Conservation (phyloP, 2,113 vertebrate genomes). For the Verasper variegatus region DNA sequence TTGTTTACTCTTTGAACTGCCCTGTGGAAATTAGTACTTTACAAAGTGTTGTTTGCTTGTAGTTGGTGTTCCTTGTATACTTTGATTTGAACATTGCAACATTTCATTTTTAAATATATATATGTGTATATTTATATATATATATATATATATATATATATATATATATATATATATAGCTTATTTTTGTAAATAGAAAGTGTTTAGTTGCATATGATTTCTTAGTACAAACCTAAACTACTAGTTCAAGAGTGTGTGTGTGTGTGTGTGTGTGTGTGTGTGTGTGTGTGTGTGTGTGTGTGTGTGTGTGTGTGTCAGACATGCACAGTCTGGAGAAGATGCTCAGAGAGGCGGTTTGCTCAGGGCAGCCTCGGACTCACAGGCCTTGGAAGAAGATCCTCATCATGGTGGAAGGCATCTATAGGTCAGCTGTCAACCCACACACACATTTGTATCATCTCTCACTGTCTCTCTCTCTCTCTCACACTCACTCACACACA, state of each 20-base stretch:
- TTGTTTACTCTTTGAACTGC: slow-evolving; percentile 24
- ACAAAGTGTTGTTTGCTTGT: not conserved
- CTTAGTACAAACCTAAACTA: not conserved
- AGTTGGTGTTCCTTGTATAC: not conserved
- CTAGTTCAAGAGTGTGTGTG: not conserved
- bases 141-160: no score
- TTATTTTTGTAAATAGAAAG: not conserved
- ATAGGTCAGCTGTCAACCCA: slow-evolving; percentile 85
- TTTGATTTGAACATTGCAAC: not conserved
- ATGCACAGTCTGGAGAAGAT: slow-evolving; percentile 89
- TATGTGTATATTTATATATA: no score
- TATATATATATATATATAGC: no score
- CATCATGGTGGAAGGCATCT: slow-evolving; percentile 95
- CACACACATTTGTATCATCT: not conserved
- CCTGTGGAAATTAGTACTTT: slow-evolving; percentile 12
- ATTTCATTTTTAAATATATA: not conserved
- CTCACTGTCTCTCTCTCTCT: not conserved
- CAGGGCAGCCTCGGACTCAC: slow-evolving; percentile 89
- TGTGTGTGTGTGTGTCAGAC: slow-evolving; percentile 78
- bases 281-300: not conserved
- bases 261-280: slow-evolving; percentile 45
- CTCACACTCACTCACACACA: not conserved
- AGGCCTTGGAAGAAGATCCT: slow-evolving; percentile 96
- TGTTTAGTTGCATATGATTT: not conserved
- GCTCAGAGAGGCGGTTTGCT: slow-evolving; percentile 88